These are phyloP conservation scores for Ochropacha duplaris DNA, from an alignment of 2,888 invertebrate species.

Conservation along the genomic window DNA sequence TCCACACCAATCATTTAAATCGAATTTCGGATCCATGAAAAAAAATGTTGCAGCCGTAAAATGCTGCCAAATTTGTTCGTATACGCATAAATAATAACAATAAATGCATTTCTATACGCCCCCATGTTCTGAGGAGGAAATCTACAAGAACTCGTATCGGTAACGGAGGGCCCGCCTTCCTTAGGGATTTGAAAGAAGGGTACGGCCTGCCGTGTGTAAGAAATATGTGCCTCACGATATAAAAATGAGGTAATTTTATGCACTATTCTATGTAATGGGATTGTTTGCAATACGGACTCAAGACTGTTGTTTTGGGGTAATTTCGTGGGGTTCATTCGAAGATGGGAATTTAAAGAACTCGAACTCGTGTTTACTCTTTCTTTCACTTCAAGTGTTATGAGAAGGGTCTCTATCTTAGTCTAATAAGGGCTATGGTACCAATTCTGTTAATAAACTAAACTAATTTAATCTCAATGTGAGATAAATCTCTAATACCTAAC, in stretches of 20 bases:
- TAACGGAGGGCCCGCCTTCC: conserved; percentile 48
- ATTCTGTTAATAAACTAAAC: no score
- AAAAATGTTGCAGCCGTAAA: conserved; percentile 65
- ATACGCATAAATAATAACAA: conserved; percentile 71
- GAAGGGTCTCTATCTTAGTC: no score
- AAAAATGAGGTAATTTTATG: conserved; percentile 78
- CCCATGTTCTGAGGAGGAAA: conserved; percentile 48
- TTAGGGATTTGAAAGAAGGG: conserved; percentile 49
- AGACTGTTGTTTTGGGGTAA: not conserved
- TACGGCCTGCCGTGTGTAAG: conserved; percentile 48
- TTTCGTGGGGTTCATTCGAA: not conserved
- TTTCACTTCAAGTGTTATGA: no score
- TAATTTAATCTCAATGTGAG: no score
- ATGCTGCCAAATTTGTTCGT: conserved; percentile 63
- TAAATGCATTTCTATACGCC: conserved; percentile 65
- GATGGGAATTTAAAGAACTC: not conserved
- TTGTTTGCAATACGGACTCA: conserved; percentile 14
- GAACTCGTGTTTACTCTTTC: no score
- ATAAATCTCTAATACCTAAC: no score
- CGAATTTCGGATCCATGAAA: conserved; percentile 70
- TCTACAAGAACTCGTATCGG: conserved; percentile 49
- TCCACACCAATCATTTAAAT: conserved; percentile 71
- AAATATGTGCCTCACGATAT: conserved; percentile 61
- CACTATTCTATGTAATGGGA: conserved; percentile 60
- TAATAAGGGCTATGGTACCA: no score